Conservation (phyloP, 2,888 invertebrate genomes). For the Agrilus biguttatus region DNA sequence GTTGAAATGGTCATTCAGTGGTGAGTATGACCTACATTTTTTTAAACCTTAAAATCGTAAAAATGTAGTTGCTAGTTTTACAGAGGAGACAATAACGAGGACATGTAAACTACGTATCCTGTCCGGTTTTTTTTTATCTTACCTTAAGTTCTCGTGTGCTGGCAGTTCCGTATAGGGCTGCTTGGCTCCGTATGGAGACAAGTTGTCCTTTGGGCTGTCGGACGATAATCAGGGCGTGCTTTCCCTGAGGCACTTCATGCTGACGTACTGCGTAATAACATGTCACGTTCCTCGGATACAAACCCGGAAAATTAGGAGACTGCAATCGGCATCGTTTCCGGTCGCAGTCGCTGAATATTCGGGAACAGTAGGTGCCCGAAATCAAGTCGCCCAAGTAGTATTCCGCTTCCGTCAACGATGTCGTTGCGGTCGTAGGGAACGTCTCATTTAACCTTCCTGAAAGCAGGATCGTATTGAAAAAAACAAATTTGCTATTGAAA, state of each 20-base stretch:
- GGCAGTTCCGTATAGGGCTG: conserved; percentile 46
- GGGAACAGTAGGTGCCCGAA: conserved; percentile 81
- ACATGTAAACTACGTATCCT: too few relatives aligned
- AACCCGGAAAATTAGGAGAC: conserved; percentile 84
- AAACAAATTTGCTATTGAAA: too few relatives aligned
- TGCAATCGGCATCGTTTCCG: conserved; percentile 78
- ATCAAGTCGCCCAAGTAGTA: conserved; percentile 78
- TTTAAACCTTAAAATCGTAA: too few relatives aligned
- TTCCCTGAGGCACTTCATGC: conserved; percentile 73
- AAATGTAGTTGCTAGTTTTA: too few relatives aligned
- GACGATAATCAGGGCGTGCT: conserved; percentile 77
- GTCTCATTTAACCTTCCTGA: conserved; percentile 6
- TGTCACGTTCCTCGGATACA: conserved; percentile 85
- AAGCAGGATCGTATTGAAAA: neutral
- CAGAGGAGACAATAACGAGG: too few relatives aligned
- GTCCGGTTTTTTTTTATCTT: neutral
- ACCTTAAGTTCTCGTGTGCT: conserved; percentile 33
- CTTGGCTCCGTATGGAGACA: conserved; percentile 68
- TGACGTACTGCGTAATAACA: conserved; percentile 84
- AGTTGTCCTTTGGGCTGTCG: conserved; percentile 75
- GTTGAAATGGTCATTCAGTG: too few relatives aligned
- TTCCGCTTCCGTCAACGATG: conserved; percentile 36
- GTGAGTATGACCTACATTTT: too few relatives aligned
- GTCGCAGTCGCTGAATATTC: conserved; percentile 87
- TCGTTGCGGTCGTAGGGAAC: conserved; percentile 12